These are phyloP conservation scores for Meloidogyne floridensis DNA, from an alignment of 1,140 invertebrate genomes.

Conservation along the genomic window DNA sequence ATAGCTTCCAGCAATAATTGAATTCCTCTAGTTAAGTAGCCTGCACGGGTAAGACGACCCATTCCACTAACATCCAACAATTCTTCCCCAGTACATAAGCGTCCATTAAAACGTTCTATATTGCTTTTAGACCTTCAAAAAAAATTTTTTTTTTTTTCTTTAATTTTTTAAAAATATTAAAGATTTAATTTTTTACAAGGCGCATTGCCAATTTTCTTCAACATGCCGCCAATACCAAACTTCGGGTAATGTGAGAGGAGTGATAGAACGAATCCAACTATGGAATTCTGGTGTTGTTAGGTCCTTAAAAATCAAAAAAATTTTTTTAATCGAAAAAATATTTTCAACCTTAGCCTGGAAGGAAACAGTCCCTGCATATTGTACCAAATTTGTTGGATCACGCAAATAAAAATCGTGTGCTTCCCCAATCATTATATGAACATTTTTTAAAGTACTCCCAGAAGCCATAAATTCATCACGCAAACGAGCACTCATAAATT, in stretches of 20 bases:
- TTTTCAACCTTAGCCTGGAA: slow-evolving; percentile 54
- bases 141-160: not conserved
- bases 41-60: slow-evolving; percentile 58
- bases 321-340: not conserved
- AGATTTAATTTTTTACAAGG: slow-evolving; percentile 29
- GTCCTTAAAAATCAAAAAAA: slow-evolving; percentile 20
- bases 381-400: slow-evolving; percentile 45
- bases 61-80: slow-evolving; percentile 50
- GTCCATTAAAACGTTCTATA: slow-evolving; percentile 46
- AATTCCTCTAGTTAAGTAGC: slow-evolving; percentile 54
- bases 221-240: slow-evolving; percentile 61
- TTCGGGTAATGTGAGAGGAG: slow-evolving; percentile 58
- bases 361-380: slow-evolving; percentile 59
- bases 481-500: slow-evolving; percentile 45
- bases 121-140: slow-evolving; percentile 14
- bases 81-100: slow-evolving; percentile 62
- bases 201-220: slow-evolving; percentile 57
- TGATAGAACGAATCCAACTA: slow-evolving; percentile 43
- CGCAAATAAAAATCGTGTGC: slow-evolving; percentile 60
- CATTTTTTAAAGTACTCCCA: slow-evolving; percentile 15
- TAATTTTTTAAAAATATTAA: not conserved
- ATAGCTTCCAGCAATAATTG: slow-evolving; percentile 53
- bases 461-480: slow-evolving; percentile 21
- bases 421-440: slow-evolving; percentile 60
- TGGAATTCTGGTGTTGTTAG: slow-evolving; percentile 26